Evolutionary conservation across 1,140 invertebrate species (phyloP).

Genomic region (Teleogryllus occipitalis): DNA sequence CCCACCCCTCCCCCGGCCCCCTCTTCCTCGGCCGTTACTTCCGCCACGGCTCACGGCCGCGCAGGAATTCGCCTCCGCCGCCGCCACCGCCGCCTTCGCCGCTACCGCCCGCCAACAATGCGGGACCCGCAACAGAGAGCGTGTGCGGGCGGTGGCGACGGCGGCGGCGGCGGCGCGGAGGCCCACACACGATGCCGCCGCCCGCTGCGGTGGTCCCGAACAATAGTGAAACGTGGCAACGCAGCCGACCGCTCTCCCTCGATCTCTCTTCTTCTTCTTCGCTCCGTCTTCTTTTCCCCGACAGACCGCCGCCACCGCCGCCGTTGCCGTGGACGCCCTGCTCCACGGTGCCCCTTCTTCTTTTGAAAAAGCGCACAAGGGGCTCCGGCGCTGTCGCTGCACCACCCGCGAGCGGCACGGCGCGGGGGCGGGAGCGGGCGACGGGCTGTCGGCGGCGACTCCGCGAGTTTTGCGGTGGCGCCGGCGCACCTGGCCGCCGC

Average conservation of each 20-base stretch:
- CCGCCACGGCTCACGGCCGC: conserved; percentile 31
- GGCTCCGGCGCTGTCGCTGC: too few species aligned
- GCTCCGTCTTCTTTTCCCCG: not conserved
- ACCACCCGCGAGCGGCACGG: not conserved
- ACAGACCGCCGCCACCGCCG: too few species aligned
- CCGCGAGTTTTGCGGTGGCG: too few species aligned
- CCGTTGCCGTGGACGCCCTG: not conserved
- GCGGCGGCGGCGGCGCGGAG: too few species aligned
- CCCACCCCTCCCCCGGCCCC: too few species aligned
- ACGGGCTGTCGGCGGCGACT: too few species aligned
- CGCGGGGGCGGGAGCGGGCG: too few species aligned
- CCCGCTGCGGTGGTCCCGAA: conserved; percentile 8
- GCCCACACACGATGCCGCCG: conserved; percentile 13
- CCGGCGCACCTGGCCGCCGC: too few species aligned
- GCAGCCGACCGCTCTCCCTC: conserved; percentile 1
- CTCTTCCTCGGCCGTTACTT: conserved; percentile 27
- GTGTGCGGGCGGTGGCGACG: not conserved
- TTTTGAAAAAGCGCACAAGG: not conserved
- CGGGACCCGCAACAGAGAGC: conserved; percentile 20
- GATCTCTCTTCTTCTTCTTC: not conserved
- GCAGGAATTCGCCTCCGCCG: conserved; percentile 6
- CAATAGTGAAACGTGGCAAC: conserved; percentile 11
- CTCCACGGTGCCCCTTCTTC: not conserved
- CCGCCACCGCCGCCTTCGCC: not conserved
- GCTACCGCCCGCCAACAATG: not conserved